Percentiles rank a stretch among this genome's conserved stretches.
These are phyloP conservation scores for Spodoptera exigua DNA, from an alignment of 2,888 invertebrate genomes.

Conservation along the genomic window DNA sequence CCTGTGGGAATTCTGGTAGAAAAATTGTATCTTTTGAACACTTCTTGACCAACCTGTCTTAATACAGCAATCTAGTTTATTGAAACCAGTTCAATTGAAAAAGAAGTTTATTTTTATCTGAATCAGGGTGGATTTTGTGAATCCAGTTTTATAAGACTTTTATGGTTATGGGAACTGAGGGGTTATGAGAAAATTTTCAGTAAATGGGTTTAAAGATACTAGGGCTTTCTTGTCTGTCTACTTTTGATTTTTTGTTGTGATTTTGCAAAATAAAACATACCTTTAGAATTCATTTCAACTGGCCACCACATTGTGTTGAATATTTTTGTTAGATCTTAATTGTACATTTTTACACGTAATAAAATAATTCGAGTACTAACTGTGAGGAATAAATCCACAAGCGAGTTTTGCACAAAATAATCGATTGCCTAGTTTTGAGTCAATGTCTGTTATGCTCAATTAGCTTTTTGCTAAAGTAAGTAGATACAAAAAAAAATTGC, in stretches of 20 bases:
- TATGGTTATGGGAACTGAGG: conserved; percentile 66
- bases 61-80: conserved; percentile 64
- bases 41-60: conserved; percentile 71
- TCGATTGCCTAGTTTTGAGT: too few species aligned
- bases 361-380: too few species aligned
- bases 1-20: conserved; percentile 69
- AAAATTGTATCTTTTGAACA: conserved; percentile 62
- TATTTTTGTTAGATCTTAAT: too few species aligned
- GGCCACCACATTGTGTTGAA: too few species aligned
- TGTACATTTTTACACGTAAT: too few species aligned
- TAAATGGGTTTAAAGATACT: background rate
- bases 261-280: background rate
- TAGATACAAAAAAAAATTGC: too few species aligned
- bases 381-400: too few species aligned
- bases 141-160: conserved; percentile 56
- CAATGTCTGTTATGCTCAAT: too few species aligned
- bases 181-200: conserved; percentile 57
- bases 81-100: conserved; percentile 64
- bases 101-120: conserved; percentile 55
- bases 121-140: conserved; percentile 43
- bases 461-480: too few species aligned
- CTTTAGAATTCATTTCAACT: background rate
- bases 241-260: conserved; percentile 3
- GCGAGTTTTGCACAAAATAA: too few species aligned
- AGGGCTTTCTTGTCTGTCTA: conserved; percentile 6